Conservation (phyloP, 2,888 invertebrate genomes). For the Lochmaea capreae region DNA sequence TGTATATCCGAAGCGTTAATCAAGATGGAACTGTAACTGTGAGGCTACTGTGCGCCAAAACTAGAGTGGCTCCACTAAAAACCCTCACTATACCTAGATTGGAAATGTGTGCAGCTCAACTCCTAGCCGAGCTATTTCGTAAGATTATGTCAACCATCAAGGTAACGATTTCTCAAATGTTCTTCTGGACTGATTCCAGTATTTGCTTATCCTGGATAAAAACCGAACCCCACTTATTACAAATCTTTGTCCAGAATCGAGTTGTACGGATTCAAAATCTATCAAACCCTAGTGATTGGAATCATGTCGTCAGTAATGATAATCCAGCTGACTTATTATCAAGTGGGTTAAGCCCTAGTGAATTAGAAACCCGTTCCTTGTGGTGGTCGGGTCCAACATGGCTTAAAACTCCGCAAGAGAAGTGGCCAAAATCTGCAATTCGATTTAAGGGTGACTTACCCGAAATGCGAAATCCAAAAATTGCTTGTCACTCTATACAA, state of each 20-base stretch:
- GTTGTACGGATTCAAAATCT: constrained; percentile 38
- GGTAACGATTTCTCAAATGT: neutral
- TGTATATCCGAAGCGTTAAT: constrained; percentile 38
- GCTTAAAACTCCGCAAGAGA: neutral
- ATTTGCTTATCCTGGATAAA: constrained; percentile 37
- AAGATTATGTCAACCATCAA: constrained; percentile 29
- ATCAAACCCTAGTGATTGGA: constrained; percentile 13
- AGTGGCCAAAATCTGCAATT: neutral
- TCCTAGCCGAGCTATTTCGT: constrained; percentile 34
- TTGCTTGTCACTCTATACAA: neutral
- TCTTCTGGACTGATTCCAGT: constrained; percentile 40
- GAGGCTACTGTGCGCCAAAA: constrained; percentile 36
- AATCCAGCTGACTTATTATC: constrained; percentile 39
- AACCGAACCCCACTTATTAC: constrained; percentile 31
- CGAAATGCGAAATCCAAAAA: neutral
- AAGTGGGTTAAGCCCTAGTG: neutral
- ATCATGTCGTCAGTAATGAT: constrained; percentile 31
- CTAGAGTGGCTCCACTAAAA: constrained; percentile 43
- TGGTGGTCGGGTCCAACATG: neutral
- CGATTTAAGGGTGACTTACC: neutral
- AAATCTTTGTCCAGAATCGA: constrained; percentile 40
- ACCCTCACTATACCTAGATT: constrained; percentile 38
- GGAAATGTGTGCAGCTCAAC: constrained; percentile 38
- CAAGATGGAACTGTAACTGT: constrained; percentile 5
- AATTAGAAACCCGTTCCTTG: neutral